These are phyloP conservation scores for Ryuthela nishihirai DNA, from an alignment of 2,888 invertebrate species.

Conservation along the genomic window DNA sequence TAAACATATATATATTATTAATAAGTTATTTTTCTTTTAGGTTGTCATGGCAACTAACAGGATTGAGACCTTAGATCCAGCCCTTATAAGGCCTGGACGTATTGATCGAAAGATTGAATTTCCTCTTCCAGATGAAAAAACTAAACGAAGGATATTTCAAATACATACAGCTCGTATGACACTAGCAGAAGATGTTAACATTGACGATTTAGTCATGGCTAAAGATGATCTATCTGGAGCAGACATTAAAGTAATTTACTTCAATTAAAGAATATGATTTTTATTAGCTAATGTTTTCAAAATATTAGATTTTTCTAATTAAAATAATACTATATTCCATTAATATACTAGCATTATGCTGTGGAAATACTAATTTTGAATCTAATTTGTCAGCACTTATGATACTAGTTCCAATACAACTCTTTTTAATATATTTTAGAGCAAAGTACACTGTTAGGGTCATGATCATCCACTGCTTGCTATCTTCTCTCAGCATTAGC, in stretches of 20 bases:
- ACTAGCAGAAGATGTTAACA: constrained; percentile 89
- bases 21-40: constrained; percentile 52
- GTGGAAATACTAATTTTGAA: too few species aligned
- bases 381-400: too few species aligned
- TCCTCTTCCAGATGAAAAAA: constrained; percentile 98
- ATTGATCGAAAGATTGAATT: constrained; percentile 99
- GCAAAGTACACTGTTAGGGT: too few species aligned
- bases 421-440: too few species aligned
- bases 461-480: too few species aligned
- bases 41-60: constrained; percentile 97
- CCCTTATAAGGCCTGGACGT: constrained; percentile 95
- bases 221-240: constrained; percentile 99
- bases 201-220: constrained; percentile 96
- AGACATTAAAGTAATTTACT: constrained; percentile 69
- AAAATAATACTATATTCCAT: too few species aligned
- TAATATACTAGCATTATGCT: too few species aligned
- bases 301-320: not conserved
- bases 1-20: too few species aligned
- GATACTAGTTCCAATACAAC: too few species aligned
- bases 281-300: not conserved
- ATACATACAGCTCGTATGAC: constrained; percentile 99
- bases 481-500: too few species aligned
- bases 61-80: constrained; percentile 97
- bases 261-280: not conserved
- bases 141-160: constrained; percentile 91